Base-by-base conservation (phyloP, 2,888 invertebrate genomes). In the Xanthorhoe designata region DNA sequence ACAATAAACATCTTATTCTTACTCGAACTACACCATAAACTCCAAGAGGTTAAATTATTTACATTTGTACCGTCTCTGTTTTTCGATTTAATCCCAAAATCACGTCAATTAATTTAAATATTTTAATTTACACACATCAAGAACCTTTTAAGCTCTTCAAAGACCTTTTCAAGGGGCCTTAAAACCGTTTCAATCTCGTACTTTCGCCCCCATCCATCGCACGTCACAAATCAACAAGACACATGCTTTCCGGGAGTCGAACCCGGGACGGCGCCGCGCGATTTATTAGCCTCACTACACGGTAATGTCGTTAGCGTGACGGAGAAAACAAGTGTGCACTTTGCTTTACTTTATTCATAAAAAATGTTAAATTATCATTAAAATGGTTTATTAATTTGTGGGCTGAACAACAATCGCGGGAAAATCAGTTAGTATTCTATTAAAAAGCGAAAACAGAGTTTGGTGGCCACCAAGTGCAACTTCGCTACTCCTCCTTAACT, bases 161-260 rank as follows among this genome's bases (percentile, higher is more conserved):
- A 52, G 50, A 63, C 9, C 24, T 56, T 19, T 50, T 19, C 15
- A 58, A 47, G 56, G 56, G 38, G 54, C 51, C 53, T 64, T 47
- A 62, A 59, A 68, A 60, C 63, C 54, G 60, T 64, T 61, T 64
- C 68, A 72, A 64, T 68, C 69, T 66, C 64, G 45, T 50, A 53
- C 64, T 63, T 50, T 59, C 80, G 84, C 79, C 86, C 86, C 88
- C 86, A 86, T 89, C 90, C 83, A 84, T 78, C 78, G 68, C 83
- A 84, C 86, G 84, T 89, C 91, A 89, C 92, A 91, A 91, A 92
- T 91, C 91, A 91, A 80, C 84, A 86, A 90, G 91, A 91, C 88
- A 82, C 87, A 92, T 89, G 90, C 80, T 84, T 91, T 91, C 92
- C 91, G 81, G 83, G 85, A 77, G 77, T 80, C 85, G 82, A 87